Evolutionary conservation across 2,113 vertebrate genomes (phyloP).

Genomic region (Terrapene triunguis): DNA sequence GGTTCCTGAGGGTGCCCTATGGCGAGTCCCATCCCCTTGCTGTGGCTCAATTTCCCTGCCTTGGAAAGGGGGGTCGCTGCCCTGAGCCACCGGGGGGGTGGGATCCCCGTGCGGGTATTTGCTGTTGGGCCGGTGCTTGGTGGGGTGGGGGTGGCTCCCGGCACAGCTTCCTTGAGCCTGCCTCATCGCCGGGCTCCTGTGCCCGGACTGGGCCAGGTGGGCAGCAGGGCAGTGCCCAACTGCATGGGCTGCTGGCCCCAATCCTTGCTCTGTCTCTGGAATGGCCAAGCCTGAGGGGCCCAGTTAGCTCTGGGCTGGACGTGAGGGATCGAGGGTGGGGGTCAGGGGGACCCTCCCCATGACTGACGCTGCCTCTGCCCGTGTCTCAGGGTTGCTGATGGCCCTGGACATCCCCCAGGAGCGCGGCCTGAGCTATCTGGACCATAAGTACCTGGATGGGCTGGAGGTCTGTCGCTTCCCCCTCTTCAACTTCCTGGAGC

Average conservation of each 20-base stretch:
- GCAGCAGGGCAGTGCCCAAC: too few species aligned
- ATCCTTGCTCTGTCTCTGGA: not conserved
- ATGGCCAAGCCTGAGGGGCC: not conserved
- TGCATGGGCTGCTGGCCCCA: not conserved
- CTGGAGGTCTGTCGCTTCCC: slow-evolving; percentile 93
- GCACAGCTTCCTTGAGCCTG: not conserved
- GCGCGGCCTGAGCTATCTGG: slow-evolving; percentile 91
- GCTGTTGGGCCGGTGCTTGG: not conserved
- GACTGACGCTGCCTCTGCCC: not conserved
- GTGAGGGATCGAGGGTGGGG: not conserved
- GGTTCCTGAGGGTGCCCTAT: not conserved
- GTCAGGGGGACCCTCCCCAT: not conserved
- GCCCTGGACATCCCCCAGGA: slow-evolving; percentile 93
- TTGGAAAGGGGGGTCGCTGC: not conserved
- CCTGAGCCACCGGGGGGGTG: not conserved
- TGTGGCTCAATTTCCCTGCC: not conserved
- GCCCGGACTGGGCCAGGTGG: not conserved
- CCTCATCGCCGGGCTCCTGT: not conserved
- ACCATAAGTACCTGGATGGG: slow-evolving; percentile 91
- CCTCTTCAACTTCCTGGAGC: slow-evolving; percentile 87
- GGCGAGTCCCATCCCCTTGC: not conserved
- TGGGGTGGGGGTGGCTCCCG: not conserved
- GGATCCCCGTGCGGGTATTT: not conserved
- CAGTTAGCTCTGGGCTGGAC: not conserved
- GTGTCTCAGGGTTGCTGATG: slow-evolving; percentile 89